phyloP scores from a whole-genome alignment of 2,888 invertebrate genomes.

The Melanchra persicariae region DNA sequence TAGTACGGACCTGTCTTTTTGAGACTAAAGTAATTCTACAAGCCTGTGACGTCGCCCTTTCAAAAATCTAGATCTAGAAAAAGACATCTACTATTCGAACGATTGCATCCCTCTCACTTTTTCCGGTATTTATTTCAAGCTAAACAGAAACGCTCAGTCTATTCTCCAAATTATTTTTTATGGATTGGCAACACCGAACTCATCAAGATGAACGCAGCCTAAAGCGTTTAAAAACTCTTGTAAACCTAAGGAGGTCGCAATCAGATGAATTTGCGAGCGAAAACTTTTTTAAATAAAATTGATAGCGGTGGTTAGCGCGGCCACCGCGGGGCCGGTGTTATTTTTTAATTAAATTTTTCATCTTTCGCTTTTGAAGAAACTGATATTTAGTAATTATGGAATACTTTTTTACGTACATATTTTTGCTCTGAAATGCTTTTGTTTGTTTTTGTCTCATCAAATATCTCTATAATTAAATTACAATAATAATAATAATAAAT shows the following conservation, averaged over 20 bases:
- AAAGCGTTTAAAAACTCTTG: conserved; percentile 78
- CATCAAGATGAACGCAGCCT: conserved; percentile 63
- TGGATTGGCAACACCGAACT: conserved; percentile 61
- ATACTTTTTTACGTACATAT: conserved; percentile 65
- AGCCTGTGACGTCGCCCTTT: too few relatives aligned
- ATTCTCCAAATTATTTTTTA: conserved; percentile 27
- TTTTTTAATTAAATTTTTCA: conserved; percentile 78
- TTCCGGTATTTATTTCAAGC: too few relatives aligned
- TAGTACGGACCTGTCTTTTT: neutral
- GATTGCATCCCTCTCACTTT: neutral
- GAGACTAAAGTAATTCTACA: neutral
- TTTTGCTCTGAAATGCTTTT: conserved; percentile 54
- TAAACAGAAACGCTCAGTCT: neutral
- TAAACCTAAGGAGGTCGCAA: conserved; percentile 75
- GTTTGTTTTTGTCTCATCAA: conserved; percentile 38
- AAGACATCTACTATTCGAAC: neutral
- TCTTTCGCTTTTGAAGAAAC: conserved; percentile 71
- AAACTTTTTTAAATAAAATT: conserved; percentile 79
- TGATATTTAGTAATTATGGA: conserved; percentile 72
- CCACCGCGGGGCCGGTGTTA: conserved; percentile 66
- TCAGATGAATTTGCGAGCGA: conserved; percentile 77
- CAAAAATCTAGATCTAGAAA: neutral
- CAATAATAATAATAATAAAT: too few relatives aligned
- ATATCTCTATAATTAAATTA: conserved; percentile 29
- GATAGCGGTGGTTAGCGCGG: conserved; percentile 69